Conservation (phyloP, 2,888 invertebrate genomes). For the Nemotelus pantherinus region DNA sequence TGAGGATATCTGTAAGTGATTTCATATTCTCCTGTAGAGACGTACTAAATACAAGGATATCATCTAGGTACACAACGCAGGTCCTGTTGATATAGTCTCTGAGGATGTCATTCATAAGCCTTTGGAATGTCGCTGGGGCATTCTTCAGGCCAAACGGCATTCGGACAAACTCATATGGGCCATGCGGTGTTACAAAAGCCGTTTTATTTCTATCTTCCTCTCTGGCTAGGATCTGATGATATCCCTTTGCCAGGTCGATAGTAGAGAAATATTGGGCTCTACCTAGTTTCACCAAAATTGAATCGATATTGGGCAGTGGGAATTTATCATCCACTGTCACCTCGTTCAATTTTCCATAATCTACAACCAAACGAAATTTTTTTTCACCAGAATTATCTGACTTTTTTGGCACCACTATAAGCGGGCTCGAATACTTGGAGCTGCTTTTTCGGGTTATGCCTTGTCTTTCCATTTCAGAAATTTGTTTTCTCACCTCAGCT, state of each 20-base stretch:
- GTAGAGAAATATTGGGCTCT: no score
- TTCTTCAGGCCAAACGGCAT: constrained; percentile 11
- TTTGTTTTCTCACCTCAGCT: constrained; percentile 4
- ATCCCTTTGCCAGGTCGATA: neutral
- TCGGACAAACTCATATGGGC: neutral
- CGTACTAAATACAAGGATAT: neutral
- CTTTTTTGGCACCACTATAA: constrained; percentile 16
- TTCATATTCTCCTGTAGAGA: neutral
- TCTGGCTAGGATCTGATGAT: neutral
- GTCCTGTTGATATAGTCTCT: neutral
- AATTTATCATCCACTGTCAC: constrained; percentile 8
- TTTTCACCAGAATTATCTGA: neutral
- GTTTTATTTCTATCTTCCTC: neutral
- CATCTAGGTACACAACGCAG: neutral
- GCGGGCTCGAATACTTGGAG: neutral
- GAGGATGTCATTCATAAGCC: neutral
- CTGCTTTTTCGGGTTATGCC: neutral
- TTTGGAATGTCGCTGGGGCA: neutral
- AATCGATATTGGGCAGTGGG: constrained; percentile 12
- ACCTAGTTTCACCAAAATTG: neutral
- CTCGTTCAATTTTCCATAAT: constrained; percentile 3
- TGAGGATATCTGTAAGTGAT: neutral
- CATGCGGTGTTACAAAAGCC: constrained; percentile 12
- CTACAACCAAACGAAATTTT: neutral
- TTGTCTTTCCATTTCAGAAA: neutral